Base-by-base conservation (phyloP, 2,797 vertebrate genomes). In the Phalanger gymnotis region DNA sequence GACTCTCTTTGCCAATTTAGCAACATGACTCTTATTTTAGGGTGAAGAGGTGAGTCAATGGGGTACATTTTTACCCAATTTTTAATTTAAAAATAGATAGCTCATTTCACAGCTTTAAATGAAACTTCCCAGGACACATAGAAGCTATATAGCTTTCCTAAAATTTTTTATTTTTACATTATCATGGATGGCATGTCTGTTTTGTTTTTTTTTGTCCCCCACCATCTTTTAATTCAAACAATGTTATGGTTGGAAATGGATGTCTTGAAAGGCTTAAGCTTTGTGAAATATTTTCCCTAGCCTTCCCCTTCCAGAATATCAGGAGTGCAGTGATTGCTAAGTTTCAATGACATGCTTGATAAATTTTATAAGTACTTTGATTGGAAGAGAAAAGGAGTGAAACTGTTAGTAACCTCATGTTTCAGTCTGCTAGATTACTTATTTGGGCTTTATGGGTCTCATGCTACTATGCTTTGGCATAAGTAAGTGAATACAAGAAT, bases 381-480 rank as follows among this genome's bases (percentile, higher is more conserved):
- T 28, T 94, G 95, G 16, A n/a, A 94, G n/a, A 90, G 89, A 58
- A 94, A 66, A 97, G 95, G 47, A 96, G 92, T 90, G 28, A 95
- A 96, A 30, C 58, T 96, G 5, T 73, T 97, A 95, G 53, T 58
- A 52, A 87, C 90, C 51, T 87, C 92, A 91, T 90, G 47, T 96
- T 96, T 98, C n/a, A 19, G 94, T 97, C 97, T 14, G 97, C 14
- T 5, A 19, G 91, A 91, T 97, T 95, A 61, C 95, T 97, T 97
- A 96, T 97, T 53, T 93, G 89, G 94, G 91, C 51, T 97, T 81
- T 96, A 28, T 95, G 92, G 94, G 91, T 97, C 96, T 94, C 53
- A 30, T 30, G 94, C 95, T 97, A 25, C 53, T 97, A 58, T 93
- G 92, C 91, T 28, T 95, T 91, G 94, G 96, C 95, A 97, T 95